Conservation (phyloP, 2,888 invertebrate species). For the Exephanes ischioxanthus region DNA sequence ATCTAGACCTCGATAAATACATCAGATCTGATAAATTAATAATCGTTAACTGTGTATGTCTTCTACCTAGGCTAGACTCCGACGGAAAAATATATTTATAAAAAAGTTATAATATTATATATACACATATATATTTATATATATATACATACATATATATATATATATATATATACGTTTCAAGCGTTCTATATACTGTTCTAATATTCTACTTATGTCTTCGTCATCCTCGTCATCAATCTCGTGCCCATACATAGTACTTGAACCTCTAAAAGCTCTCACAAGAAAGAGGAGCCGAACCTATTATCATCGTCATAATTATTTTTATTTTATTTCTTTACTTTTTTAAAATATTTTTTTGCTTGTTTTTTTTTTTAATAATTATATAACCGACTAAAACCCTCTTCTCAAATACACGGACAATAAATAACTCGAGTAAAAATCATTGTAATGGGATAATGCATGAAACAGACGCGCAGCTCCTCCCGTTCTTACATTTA, state of each 20-base stretch:
- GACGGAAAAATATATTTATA: slow-evolving; percentile 85
- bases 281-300: slow-evolving; percentile 51
- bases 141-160: slow-evolving; percentile 81
- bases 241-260: slow-evolving; percentile 73
- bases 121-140: slow-evolving; percentile 72
- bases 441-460: slow-evolving; percentile 76
- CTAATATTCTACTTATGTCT: slow-evolving; percentile 79
- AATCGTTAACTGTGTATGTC: slow-evolving; percentile 82
- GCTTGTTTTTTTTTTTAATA: slow-evolving; percentile 37
- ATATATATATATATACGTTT: slow-evolving; percentile 76
- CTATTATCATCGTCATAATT: slow-evolving; percentile 47
- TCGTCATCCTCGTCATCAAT: slow-evolving; percentile 76
- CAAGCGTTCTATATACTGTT: slow-evolving; percentile 83
- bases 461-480: slow-evolving; percentile 70
- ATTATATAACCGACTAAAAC: slow-evolving; percentile 61
- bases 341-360: slow-evolving; percentile 32
- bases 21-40: slow-evolving; percentile 79
- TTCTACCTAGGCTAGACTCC: slow-evolving; percentile 84
- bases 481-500: slow-evolving; percentile 47
- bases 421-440: slow-evolving; percentile 72
- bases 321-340: slow-evolving; percentile 42
- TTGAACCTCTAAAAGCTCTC: slow-evolving; percentile 65
- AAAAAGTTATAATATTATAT: slow-evolving; percentile 84
- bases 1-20: slow-evolving; percentile 76
- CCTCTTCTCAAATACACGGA: slow-evolving; percentile 72